A percentile compares a stretch with the other conserved stretches of the same genome.
phyloP scores from a whole-genome alignment of 2,113 vertebrate genomes.

The Herpailurus yagouaroundi region DNA sequence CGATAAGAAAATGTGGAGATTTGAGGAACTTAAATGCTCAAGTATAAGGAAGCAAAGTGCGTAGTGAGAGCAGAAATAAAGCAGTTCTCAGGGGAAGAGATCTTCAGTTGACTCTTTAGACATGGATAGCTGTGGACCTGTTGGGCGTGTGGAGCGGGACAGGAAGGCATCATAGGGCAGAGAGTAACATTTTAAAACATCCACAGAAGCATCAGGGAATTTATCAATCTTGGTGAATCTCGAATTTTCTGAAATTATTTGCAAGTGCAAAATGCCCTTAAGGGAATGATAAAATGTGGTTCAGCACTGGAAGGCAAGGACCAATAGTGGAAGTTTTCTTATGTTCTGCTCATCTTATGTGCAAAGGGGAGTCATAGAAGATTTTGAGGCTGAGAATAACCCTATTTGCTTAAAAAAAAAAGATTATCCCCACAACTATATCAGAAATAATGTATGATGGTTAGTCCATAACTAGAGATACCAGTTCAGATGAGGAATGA shows the following conservation, averaged over 20 bases:
- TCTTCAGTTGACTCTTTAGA: not conserved
- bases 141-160: not conserved
- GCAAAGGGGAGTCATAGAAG: not conserved
- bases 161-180: not conserved
- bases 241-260: slow-evolving; percentile 1
- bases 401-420: not conserved
- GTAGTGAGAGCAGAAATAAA: not conserved
- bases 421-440: not conserved
- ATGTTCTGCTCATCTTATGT: not conserved
- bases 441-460: not conserved
- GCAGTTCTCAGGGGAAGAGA: not conserved
- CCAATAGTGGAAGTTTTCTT: not conserved
- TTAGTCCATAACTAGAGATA: not conserved
- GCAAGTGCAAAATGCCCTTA: not conserved
- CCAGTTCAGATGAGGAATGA: not conserved
- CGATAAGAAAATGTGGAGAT: not conserved
- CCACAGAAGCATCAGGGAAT: not conserved
- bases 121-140: no score
- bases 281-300: not conserved
- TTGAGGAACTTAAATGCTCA: not conserved
- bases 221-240: not conserved
- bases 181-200: not conserved
- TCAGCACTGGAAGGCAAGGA: not conserved
- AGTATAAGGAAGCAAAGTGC: not conserved
- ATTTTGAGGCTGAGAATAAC: not conserved